These are phyloP conservation scores for Orchesellides sinensis DNA, from an alignment of 2,888 invertebrate genomes.

Conservation along the genomic window DNA sequence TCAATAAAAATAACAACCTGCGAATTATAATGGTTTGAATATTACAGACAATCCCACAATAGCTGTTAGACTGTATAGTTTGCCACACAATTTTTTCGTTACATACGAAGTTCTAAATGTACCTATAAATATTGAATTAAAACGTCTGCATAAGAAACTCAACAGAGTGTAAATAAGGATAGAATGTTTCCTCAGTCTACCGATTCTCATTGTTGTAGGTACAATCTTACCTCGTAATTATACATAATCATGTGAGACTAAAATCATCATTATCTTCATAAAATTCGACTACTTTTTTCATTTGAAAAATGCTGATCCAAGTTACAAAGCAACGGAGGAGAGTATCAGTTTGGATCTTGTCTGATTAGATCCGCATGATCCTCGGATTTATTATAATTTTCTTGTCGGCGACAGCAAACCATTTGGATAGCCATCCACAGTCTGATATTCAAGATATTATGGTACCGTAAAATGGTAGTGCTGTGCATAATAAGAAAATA, in stretches of 20 bases:
- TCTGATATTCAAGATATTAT: conserved; percentile 6
- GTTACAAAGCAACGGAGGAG: not conserved
- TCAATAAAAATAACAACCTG: too few species aligned
- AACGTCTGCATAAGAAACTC: too few species aligned
- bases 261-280: conserved; percentile 74
- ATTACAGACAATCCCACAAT: too few species aligned
- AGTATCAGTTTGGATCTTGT: conserved; percentile 55
- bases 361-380: conserved; percentile 75
- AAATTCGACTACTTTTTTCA: conserved; percentile 67
- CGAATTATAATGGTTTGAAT: too few species aligned
- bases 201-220: conserved; percentile 16
- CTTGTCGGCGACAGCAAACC: conserved; percentile 62
- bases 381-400: conserved; percentile 70
- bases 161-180: too few species aligned
- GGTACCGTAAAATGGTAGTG: not conserved
- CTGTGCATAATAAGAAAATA: not conserved
- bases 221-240: conserved; percentile 68
- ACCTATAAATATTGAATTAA: too few species aligned
- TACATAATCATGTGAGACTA: conserved; percentile 74
- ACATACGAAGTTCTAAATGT: too few species aligned
- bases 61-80: too few species aligned
- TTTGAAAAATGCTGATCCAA: conserved; percentile 51
- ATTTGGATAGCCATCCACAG: conserved; percentile 11
- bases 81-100: too few species aligned
- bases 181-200: too few species aligned